phyloP scores from a whole-genome alignment of 2,113 vertebrate genomes.

The Larimichthys polyactis region DNA sequence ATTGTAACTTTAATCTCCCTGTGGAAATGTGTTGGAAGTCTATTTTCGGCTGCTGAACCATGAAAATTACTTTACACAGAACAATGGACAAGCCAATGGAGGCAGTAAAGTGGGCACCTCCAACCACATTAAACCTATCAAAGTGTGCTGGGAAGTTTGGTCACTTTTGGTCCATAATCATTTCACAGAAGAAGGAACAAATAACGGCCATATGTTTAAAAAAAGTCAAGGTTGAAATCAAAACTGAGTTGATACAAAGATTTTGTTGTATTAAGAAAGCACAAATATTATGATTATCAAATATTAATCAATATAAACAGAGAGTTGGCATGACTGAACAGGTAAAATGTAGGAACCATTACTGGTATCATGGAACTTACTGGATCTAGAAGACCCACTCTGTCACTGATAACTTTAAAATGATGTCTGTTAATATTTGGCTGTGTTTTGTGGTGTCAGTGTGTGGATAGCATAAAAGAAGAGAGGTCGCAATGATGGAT shows the following conservation, averaged over 20 bases:
- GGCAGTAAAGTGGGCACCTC: not conserved
- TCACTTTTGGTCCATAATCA: not conserved
- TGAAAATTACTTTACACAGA: constrained; percentile 47
- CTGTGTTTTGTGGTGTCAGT: too few species aligned
- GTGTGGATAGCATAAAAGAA: not conserved
- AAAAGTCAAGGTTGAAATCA: not conserved
- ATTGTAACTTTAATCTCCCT: constrained; percentile 48
- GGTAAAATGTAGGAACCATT: not conserved
- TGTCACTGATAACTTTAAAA: not conserved
- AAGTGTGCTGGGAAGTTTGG: constrained; percentile 10
- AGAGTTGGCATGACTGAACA: not conserved
- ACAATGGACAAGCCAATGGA: constrained; percentile 17
- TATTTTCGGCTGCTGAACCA: constrained; percentile 54
- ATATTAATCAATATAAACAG: not conserved
- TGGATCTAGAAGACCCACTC: not conserved
- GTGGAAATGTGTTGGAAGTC: constrained; percentile 48
- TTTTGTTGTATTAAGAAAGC: not conserved
- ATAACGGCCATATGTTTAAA: not conserved
- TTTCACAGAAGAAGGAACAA: not conserved
- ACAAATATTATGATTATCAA: not conserved
- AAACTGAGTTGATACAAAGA: not conserved
- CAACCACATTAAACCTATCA: constrained; percentile 11
- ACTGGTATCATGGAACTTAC: not conserved
- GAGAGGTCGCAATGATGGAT: not conserved
- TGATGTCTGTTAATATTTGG: not conserved